Percentiles rank a stretch among this genome's conserved stretches.
Evolutionary conservation across 1,140 invertebrate species (phyloP).

Genomic region (Drosophila pachea): DNA sequence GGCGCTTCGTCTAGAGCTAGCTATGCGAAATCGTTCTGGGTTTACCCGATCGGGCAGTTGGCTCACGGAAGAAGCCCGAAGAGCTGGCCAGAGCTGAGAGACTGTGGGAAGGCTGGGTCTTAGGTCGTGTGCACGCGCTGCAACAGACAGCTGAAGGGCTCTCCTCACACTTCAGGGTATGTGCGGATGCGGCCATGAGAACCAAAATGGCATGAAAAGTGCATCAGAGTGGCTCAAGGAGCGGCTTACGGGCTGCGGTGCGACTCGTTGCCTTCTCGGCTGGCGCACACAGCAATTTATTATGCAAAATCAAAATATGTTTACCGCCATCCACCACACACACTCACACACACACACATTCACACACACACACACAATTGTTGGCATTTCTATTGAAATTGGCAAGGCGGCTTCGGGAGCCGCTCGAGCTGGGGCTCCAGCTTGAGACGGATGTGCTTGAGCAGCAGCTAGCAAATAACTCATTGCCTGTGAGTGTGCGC

Average conservation of each 20-base stretch:
- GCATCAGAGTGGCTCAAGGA: slow-evolving; percentile 25
- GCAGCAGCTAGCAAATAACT: slow-evolving; percentile 34
- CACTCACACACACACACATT: slow-evolving; percentile 13
- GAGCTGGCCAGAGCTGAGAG: too few relatives aligned
- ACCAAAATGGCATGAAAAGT: slow-evolving; percentile 17
- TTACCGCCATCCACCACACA: slow-evolving; percentile 18
- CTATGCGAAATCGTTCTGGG: too few relatives aligned
- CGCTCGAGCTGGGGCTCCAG: slow-evolving; percentile 9
- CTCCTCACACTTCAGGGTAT: background rate
- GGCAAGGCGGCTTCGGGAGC: slow-evolving; percentile 20
- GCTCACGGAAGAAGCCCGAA: too few relatives aligned
- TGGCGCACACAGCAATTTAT: slow-evolving; percentile 47
- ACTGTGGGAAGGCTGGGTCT: too few relatives aligned
- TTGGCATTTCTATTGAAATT: slow-evolving; percentile 30
- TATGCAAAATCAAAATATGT: slow-evolving; percentile 60
- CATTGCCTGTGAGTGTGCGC: slow-evolving; percentile 16
- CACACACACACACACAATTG: background rate
- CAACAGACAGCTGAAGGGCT: too few relatives aligned
- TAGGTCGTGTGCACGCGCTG: too few relatives aligned
- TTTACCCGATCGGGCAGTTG: too few relatives aligned
- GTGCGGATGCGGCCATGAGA: background rate
- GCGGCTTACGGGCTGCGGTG: background rate
- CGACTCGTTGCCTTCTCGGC: slow-evolving; percentile 1
- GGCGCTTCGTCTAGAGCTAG: too few relatives aligned
- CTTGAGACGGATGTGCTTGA: slow-evolving; percentile 30